Evolutionary conservation across 1,140 invertebrate genomes (phyloP).

Genomic region (Aphis craccivora): DNA sequence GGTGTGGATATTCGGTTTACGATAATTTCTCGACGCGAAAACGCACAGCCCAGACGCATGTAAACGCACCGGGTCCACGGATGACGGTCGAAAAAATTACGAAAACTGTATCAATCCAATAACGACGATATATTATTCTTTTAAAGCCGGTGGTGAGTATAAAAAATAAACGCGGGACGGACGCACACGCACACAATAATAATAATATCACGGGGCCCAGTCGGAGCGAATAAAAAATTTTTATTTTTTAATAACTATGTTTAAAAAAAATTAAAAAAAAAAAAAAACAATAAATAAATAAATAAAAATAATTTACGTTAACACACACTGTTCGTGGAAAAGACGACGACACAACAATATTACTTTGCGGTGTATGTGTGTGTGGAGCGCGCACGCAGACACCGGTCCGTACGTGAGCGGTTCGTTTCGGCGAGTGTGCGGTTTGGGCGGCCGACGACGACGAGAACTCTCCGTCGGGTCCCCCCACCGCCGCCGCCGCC

Average conservation of each 20-base stretch:
- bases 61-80: background rate
- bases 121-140: background rate
- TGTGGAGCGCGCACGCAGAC: background rate
- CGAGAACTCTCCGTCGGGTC: conserved; percentile 30
- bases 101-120: background rate
- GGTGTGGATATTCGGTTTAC: background rate
- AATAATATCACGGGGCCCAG: too few species aligned
- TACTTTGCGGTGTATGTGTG: background rate
- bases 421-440: conserved; percentile 57
- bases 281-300: background rate
- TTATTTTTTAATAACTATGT: background rate
- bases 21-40: background rate
- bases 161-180: conserved; percentile 21
- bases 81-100: background rate
- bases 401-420: conserved; percentile 55
- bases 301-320: background rate
- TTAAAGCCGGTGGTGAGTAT: background rate
- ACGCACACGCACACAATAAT: background rate
- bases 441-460: conserved; percentile 43
- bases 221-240: background rate
- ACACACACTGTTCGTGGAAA: background rate
- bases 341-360: background rate
- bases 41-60: background rate
- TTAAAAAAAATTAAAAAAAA: background rate
- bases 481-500: background rate